Conservation (phyloP, 2,113 vertebrate species). For the Castor canadensis region DNA sequence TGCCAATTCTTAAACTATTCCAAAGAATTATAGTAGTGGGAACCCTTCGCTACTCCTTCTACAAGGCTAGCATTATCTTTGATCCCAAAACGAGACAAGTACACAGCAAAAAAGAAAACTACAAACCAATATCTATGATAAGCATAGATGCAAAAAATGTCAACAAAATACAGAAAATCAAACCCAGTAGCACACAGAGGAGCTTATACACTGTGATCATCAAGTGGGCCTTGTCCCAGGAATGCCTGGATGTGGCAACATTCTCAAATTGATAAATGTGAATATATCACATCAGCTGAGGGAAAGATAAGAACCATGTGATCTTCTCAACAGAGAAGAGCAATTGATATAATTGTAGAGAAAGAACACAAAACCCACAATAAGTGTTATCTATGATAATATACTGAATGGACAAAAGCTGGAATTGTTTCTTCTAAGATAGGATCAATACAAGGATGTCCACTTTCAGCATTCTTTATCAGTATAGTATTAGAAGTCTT, state of each 20-base stretch:
- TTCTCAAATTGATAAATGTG: neutral
- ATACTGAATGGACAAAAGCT: neutral
- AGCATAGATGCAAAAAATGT: neutral
- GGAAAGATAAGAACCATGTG: neutral
- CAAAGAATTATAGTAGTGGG: neutral
- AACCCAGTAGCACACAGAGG: neutral
- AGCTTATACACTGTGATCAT: neutral
- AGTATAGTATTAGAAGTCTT: neutral
- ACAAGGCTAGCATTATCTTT: neutral
- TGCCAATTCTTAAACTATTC: neutral
- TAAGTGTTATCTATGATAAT: neutral
- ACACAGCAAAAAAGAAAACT: neutral
- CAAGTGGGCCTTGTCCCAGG: neutral
- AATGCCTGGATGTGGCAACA: neutral
- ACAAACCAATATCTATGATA: no score
- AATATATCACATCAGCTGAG: neutral
- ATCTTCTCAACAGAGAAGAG: neutral
- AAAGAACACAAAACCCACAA: neutral
- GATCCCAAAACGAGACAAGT: neutral
- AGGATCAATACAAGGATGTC: neutral
- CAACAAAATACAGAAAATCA: neutral
- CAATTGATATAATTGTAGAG: neutral
- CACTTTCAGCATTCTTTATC: neutral
- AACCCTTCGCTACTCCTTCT: neutral
- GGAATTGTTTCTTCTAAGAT: neutral